Evolutionary conservation across 2,113 vertebrate species (phyloP).

Genomic region (Aegotheles bennettii): DNA sequence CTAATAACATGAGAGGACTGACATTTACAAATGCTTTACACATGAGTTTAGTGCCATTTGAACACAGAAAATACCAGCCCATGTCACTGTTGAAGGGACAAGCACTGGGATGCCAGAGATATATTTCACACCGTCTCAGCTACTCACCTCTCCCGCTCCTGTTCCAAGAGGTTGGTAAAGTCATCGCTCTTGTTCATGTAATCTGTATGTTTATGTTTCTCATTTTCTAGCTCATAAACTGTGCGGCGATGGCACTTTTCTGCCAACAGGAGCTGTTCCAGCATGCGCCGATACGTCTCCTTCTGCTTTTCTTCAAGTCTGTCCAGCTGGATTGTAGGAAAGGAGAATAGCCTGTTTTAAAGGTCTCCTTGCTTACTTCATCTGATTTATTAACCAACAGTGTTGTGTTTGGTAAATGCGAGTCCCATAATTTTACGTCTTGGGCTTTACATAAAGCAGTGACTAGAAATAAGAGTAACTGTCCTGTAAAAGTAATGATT

Average conservation of each 20-base stretch:
- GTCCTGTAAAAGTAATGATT: neutral
- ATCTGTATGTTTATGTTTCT: slow-evolving; percentile 91
- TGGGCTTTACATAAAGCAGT: slow-evolving; percentile 4
- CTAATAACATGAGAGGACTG: accelerated
- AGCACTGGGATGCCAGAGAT: neutral
- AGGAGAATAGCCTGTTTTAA: neutral
- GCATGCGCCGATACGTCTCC: slow-evolving; percentile 94
- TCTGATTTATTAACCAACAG: slow-evolving; percentile 29
- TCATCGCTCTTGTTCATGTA: slow-evolving; percentile 98
- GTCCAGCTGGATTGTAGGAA: slow-evolving; percentile 81
- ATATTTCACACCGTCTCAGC: neutral
- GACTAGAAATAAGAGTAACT: neutral
- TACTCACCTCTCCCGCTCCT: slow-evolving; percentile 92
- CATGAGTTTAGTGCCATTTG: neutral
- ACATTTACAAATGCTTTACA: neutral
- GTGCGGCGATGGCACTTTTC: slow-evolving; percentile 95
- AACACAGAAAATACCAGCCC: neutral
- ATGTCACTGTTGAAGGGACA: neutral
- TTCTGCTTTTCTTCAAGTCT: slow-evolving; percentile 91
- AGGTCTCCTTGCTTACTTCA: neutral
- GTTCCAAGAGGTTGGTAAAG: slow-evolving; percentile 96
- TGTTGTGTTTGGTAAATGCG: neutral
- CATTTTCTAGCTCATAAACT: slow-evolving; percentile 87
- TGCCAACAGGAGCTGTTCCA: slow-evolving; percentile 94
- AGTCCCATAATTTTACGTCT: neutral